phyloP scores from a whole-genome alignment of 1,140 invertebrate species.

The Mylabris phalerata region DNA sequence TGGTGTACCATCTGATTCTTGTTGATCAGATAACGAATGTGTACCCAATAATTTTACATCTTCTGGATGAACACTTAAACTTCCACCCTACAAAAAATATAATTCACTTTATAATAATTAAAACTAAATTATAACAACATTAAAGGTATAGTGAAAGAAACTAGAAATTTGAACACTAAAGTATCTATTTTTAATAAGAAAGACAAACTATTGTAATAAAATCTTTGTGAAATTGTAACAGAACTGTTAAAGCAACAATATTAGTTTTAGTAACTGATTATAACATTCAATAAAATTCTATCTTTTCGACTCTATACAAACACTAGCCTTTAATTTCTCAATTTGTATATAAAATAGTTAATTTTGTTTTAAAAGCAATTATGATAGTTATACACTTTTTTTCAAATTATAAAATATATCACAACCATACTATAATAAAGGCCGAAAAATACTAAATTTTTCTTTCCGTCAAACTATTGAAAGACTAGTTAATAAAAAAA shows the following conservation, averaged over 20 bases:
- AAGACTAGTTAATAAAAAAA: too few species aligned
- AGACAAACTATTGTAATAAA: background rate
- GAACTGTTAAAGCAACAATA: background rate
- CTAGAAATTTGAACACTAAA: background rate
- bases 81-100: slow-evolving; percentile 36
- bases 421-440: too few species aligned
- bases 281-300: background rate
- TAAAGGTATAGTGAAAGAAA: too few species aligned
- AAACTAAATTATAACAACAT: too few species aligned
- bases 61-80: slow-evolving; percentile 40
- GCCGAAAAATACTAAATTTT: too few species aligned
- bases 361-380: too few species aligned
- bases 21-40: slow-evolving; percentile 45
- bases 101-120: background rate
- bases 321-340: too few species aligned
- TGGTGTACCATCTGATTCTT: slow-evolving; percentile 39
- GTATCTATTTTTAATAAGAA: background rate
- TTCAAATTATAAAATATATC: too few species aligned
- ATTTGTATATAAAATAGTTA: too few species aligned
- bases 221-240: background rate
- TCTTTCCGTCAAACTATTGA: too few species aligned
- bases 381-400: too few species aligned
- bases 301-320: too few species aligned
- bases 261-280: background rate
- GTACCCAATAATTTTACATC: slow-evolving; percentile 43